These are phyloP conservation scores for Tuta absoluta DNA, from an alignment of 2,888 invertebrate genomes.

Conservation along the genomic window DNA sequence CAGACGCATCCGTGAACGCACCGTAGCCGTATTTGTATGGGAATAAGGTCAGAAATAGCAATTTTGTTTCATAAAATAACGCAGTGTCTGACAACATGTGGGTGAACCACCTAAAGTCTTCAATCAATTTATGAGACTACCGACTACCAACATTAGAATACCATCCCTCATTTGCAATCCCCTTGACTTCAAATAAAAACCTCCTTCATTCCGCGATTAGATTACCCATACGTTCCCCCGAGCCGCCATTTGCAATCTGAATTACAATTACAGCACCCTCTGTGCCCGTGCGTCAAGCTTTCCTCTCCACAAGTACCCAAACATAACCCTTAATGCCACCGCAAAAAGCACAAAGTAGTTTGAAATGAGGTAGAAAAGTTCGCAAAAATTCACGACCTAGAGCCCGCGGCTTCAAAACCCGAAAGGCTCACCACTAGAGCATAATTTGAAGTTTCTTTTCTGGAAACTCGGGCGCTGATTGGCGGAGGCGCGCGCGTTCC, in stretches of 20 bases:
- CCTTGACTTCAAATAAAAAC: slow-evolving; percentile 13
- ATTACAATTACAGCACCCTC: slow-evolving; percentile 58
- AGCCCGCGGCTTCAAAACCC: slow-evolving; percentile 63
- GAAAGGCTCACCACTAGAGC: slow-evolving; percentile 62
- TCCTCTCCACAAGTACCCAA: slow-evolving; percentile 36
- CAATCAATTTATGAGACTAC: neutral
- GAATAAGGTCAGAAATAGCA: neutral
- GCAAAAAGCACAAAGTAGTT: slow-evolving; percentile 47
- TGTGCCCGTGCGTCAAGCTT: slow-evolving; percentile 39
- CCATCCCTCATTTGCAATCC: slow-evolving; percentile 5
- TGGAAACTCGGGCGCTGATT: slow-evolving; percentile 59
- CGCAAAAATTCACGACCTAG: slow-evolving; percentile 61
- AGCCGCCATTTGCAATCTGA: slow-evolving; percentile 75
- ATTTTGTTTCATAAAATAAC: neutral
- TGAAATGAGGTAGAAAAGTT: slow-evolving; percentile 35
- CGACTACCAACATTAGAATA: slow-evolving; percentile 10
- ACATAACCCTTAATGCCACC: slow-evolving; percentile 35
- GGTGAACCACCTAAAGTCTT: neutral
- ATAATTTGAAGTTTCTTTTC: slow-evolving; percentile 74
- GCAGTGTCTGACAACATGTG: too few relatives aligned
- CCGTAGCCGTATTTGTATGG: too few relatives aligned
- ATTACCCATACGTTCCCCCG: slow-evolving; percentile 63
- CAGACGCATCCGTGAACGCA: too few relatives aligned
- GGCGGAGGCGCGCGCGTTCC: slow-evolving; percentile 54
- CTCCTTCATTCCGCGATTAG: slow-evolving; percentile 44